A percentile compares a stretch with the other conserved stretches of the same genome.
phyloP scores from a whole-genome alignment of 1,140 invertebrate genomes.

The Periplaneta americana region DNA sequence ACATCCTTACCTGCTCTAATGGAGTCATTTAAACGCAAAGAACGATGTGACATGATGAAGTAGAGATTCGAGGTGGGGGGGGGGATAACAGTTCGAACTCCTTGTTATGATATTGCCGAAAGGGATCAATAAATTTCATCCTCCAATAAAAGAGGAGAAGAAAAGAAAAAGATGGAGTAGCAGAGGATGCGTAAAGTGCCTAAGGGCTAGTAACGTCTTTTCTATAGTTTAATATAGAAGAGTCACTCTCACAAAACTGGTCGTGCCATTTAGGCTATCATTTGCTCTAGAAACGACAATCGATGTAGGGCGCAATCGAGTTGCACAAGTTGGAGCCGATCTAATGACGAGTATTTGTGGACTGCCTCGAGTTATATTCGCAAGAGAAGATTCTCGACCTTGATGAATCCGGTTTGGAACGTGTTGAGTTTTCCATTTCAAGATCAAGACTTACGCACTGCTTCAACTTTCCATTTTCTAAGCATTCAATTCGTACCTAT shows the following conservation, averaged over 20 bases:
- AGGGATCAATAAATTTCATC: background rate
- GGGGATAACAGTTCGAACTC: background rate
- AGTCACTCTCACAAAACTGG: background rate
- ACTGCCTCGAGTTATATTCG: background rate
- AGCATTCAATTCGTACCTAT: background rate
- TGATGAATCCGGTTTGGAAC: background rate
- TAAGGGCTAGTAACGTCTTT: background rate
- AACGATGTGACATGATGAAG: background rate
- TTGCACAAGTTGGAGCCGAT: background rate
- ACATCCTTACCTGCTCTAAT: background rate
- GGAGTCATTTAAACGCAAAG: background rate
- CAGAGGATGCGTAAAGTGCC: background rate
- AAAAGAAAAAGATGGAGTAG: no score
- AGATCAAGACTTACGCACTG: background rate
- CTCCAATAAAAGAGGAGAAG: background rate
- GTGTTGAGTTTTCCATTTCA: background rate
- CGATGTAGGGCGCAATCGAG: background rate
- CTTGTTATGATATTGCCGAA: background rate
- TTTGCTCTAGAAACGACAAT: background rate
- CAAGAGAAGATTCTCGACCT: background rate
- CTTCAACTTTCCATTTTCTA: background rate
- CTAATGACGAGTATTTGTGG: background rate
- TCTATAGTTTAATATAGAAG: background rate
- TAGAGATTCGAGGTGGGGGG: background rate
- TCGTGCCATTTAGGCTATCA: background rate